Evolutionary conservation across 2,797 vertebrate genomes (phyloP), one percentile per base, ranked within the genome.

Genomic region (Syndactyla subalaris): DNA sequence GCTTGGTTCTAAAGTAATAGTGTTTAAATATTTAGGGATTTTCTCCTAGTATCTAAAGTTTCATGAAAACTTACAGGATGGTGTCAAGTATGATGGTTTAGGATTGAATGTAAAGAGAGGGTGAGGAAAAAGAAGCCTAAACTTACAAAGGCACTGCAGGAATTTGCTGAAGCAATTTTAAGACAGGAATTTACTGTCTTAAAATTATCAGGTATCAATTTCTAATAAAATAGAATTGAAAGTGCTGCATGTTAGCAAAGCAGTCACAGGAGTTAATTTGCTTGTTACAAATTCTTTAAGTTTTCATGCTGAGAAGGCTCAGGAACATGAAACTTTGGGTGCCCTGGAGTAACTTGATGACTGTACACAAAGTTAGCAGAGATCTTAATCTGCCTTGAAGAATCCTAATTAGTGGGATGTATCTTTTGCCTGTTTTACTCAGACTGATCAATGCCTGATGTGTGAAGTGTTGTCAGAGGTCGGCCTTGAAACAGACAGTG

Each of bases 311-410:
- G 63, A 59, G 62, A 66, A 87, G 29, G 58, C 71, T 91, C 5
- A 18, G 89, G 66, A 92, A 85, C 45, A 22, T 27, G 75, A 73
- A 71, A 59, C 74, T 93, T 86, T 11, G 14, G 12, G 62, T 88
- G 34, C 54, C 61, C 20, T 81, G 77, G 43, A 23, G 83, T 81
- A 88, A 86, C 14, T 52, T 34, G 54, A n/a, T 67, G 66, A 48
- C 23, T 38, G 29, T 72, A 7, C 52, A 46, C 17, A 1, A 21
- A 76, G 58, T 71, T 63, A 83, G 14, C 43, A 0, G 2, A 88
- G 85, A 93, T 90, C 65, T 59, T 90, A 72, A 75, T 96, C 88
- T 81, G 61, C 7, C 10, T 34, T 41, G 59, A 77, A n/a, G 79
- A 83, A 83, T 71, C 68, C 76, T 80, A 38, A 77, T 52, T 83